These are phyloP conservation scores for Arion vulgaris DNA, from an alignment of 1,140 invertebrate genomes.

Conservation along the genomic window DNA sequence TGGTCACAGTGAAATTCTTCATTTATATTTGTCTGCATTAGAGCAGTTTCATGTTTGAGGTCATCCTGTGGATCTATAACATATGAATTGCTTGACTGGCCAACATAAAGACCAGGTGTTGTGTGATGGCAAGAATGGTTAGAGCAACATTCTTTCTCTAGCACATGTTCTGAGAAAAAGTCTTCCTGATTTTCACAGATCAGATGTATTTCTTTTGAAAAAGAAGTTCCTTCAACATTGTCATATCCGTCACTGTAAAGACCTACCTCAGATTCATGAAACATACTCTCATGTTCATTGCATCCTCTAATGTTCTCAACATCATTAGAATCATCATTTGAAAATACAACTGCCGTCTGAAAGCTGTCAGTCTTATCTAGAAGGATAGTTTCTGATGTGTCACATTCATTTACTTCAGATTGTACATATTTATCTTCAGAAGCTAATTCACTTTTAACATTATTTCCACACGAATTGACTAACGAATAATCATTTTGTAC, in stretches of 20 bases:
- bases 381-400: background rate
- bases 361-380: background rate
- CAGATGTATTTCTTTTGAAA: background rate
- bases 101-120: background rate
- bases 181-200: background rate
- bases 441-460: background rate
- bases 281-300: background rate
- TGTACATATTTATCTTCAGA: background rate
- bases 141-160: background rate
- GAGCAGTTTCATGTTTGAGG: background rate
- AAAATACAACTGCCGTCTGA: background rate
- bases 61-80: background rate
- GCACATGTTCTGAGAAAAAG: background rate
- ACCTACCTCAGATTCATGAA: background rate
- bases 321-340: too few species aligned
- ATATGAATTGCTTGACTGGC: background rate
- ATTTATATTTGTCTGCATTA: background rate
- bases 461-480: background rate
- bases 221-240: background rate
- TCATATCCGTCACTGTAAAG: background rate
- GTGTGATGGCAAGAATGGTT: background rate
- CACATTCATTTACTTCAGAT: background rate
- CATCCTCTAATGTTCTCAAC: background rate
- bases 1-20: background rate
- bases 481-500: background rate